These are phyloP conservation scores for Atrina japonica DNA, from an alignment of 2,888 invertebrate genomes.

Conservation along the genomic window DNA sequence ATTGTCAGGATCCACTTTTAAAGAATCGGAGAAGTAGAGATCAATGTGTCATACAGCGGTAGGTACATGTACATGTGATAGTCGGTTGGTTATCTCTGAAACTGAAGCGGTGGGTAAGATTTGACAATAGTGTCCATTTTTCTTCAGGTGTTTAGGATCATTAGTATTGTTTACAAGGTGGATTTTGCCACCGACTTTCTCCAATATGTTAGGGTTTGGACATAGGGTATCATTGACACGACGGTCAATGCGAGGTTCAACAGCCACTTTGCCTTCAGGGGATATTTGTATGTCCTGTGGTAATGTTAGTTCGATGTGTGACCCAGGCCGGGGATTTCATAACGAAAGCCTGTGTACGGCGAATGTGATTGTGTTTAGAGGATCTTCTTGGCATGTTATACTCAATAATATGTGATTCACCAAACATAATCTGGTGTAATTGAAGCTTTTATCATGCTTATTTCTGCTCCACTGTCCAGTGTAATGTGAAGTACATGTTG, in stretches of 20 bases:
- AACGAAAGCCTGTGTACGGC: too few species aligned
- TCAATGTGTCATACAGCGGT: too few species aligned
- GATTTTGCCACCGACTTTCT: constrained; percentile 33
- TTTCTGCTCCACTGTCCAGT: too few species aligned
- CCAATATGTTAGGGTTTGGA: too few species aligned
- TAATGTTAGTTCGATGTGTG: too few species aligned
- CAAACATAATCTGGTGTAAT: constrained; percentile 31
- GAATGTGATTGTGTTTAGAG: constrained; percentile 1
- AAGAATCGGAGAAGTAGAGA: too few species aligned
- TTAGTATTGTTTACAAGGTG: constrained; percentile 20
- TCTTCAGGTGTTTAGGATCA: constrained; percentile 23
- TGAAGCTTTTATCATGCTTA: constrained; percentile 21
- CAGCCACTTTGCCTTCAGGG: constrained; percentile 10
- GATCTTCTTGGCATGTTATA: too few species aligned
- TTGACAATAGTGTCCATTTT: constrained; percentile 27
- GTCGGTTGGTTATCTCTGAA: not conserved
- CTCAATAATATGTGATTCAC: constrained; percentile 8
- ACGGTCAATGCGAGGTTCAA: constrained; percentile 13
- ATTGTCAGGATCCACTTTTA: not conserved
- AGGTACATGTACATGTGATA: too few species aligned
- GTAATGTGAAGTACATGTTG: constrained; percentile 4
- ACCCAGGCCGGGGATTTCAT: constrained; percentile 4
- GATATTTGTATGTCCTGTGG: too few species aligned
- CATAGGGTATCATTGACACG: too few species aligned
- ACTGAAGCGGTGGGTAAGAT: not conserved